Evolutionary conservation across 2,888 invertebrate genomes (phyloP), one percentile per base, ranked within the genome.

Genomic region (Chouioia cunea): DNA sequence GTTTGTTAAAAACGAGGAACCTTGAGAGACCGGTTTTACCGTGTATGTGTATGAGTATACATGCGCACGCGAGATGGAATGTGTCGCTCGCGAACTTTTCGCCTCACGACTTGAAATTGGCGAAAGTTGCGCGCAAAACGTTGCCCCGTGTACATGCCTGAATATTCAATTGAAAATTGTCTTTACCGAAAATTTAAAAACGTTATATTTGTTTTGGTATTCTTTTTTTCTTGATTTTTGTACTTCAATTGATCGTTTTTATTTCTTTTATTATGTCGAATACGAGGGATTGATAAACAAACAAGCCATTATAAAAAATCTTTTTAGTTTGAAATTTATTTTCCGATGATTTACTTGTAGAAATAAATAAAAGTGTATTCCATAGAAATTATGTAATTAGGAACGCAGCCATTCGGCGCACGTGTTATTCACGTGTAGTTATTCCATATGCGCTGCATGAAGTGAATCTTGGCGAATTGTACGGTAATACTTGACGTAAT

Each of bases 1-100:
- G 15, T 52, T 71, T 71, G 64, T 71, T 54, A 47, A 71, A 66
- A 27, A 27, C 27, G 71, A 58, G 58, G 67, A 64, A 48, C 71
- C 71, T 71, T 71, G 71, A 63, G 48, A 53, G 71, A 67, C 66
- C 71, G 67, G 71, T 67, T 71, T 43, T 57, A 14, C 2, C 50
- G 15, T 4, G 23, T n/a, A 23, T 60, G 16, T 20, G 0, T 18
- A 4, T 44, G 15, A 18, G 22, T 20, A 46, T 46, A 46, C 15
- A 16, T 23, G 20, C 58, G 52, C 50, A 36, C 54, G 53, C 14
- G 27, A 46, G 20, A 20, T 43, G 16, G 16, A 48, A 48, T 15
- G 15, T 8, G 48, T 16, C 47, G 36, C 44, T 46, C 15, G 16
- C 16, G 23, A 58, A 69, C 46, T 69, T 58, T 58, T 69, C 62